A percentile compares a stretch with the other conserved stretches of the same genome.
Evolutionary conservation across 2,888 invertebrate species (phyloP).

Genomic region (Invenusta paracnida): DNA sequence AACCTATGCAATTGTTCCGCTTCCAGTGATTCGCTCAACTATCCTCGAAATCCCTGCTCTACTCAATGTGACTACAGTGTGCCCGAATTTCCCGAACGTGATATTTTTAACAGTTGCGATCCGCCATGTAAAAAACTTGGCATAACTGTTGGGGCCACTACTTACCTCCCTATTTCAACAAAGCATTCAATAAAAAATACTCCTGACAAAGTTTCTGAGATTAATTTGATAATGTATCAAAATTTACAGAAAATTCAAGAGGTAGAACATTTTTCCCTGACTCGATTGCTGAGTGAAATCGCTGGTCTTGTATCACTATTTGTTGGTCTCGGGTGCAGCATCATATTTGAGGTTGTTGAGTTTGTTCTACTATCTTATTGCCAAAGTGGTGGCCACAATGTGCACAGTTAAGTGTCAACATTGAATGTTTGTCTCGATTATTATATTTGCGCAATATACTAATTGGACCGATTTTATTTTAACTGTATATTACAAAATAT

Average conservation of each 20-base stretch:
- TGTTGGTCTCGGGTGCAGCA: neutral
- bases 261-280: neutral
- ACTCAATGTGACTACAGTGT: neutral
- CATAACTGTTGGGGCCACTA: neutral
- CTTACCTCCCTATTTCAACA: no score
- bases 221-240: neutral
- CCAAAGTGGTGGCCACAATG: conserved; percentile 5
- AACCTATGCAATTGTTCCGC: neutral
- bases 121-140: neutral
- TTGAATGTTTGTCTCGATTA: no score
- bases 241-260: neutral
- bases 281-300: neutral
- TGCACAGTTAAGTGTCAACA: conserved; percentile 3
- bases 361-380: neutral
- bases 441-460: no score
- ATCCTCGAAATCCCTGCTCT: neutral
- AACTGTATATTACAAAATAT: no score
- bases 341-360: neutral
- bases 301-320: neutral
- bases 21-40: neutral
- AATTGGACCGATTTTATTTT: no score
- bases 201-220: neutral
- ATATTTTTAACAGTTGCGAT: neutral
- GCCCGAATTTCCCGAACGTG: neutral
- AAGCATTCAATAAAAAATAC: no score